Conservation (phyloP, 2,113 vertebrate genomes). For the Aepyceros melampus region DNA sequence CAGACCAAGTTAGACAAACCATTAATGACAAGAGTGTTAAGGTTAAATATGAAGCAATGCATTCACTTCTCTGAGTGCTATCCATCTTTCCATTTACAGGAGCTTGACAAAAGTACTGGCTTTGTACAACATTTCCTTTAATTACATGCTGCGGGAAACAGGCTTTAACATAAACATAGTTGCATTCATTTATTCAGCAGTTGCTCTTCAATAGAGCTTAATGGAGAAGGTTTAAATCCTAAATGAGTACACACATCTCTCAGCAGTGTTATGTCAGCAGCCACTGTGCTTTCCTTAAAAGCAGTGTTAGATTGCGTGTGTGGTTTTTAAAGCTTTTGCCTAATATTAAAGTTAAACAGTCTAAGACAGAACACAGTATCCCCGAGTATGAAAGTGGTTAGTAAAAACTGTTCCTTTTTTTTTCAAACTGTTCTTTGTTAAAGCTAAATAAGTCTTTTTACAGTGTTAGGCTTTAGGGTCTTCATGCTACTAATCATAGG, state of each 20-base stretch:
- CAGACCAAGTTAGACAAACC: constrained; percentile 92
- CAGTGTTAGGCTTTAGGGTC: constrained; percentile 36
- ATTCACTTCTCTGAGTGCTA: constrained; percentile 93
- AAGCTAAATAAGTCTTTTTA: constrained; percentile 41
- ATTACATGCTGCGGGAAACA: constrained; percentile 93
- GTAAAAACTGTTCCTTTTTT: constrained; percentile 63
- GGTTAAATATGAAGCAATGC: constrained; percentile 94
- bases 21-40: constrained; percentile 95
- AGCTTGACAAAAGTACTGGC: constrained; percentile 97
- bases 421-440: constrained; percentile 55
- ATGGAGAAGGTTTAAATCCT: constrained; percentile 92
- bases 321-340: constrained; percentile 82
- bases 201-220: constrained; percentile 93
- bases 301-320: constrained; percentile 75
- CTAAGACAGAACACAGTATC: constrained; percentile 75
- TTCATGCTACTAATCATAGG: background rate
- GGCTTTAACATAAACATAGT: constrained; percentile 98
- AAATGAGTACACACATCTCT: constrained; percentile 88
- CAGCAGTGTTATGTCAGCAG: constrained; percentile 84
- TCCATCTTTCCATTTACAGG: constrained; percentile 99
- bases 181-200: constrained; percentile 91
- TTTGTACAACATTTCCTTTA: constrained; percentile 95
- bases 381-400: constrained; percentile 56
- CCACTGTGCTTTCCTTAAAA: constrained; percentile 84
- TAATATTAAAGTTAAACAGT: constrained; percentile 78